phyloP scores from a whole-genome alignment of 2,113 vertebrate genomes.

The Dipodomys ordii region DNA sequence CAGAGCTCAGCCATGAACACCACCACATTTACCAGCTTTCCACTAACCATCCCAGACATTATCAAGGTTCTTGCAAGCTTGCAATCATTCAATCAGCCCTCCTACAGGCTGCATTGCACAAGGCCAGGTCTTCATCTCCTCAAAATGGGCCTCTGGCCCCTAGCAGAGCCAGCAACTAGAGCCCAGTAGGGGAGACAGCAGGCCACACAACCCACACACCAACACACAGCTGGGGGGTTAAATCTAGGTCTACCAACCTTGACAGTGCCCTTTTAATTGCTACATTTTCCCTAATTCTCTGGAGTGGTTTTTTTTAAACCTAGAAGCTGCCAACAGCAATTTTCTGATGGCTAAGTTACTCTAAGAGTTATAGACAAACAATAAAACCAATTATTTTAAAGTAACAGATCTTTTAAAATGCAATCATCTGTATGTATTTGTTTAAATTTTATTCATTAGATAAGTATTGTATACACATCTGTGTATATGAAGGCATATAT shows the following conservation, averaged over 20 bases:
- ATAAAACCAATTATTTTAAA: slow-evolving; percentile 54
- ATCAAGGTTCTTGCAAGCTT: not conserved
- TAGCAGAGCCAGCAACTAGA: not conserved
- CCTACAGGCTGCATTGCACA: not conserved
- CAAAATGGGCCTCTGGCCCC: not conserved
- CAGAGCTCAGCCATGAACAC: not conserved
- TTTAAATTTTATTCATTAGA: not conserved
- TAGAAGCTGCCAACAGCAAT: slow-evolving; percentile 39
- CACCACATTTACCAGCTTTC: not conserved
- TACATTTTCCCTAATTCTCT: slow-evolving; percentile 50
- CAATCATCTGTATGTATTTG: slow-evolving; percentile 1
- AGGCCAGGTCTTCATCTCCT: not conserved
- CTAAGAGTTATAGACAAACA: slow-evolving; percentile 50
- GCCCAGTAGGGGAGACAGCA: not conserved
- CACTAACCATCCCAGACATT: not conserved
- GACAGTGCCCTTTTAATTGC: slow-evolving; percentile 57
- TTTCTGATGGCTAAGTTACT: slow-evolving; percentile 59
- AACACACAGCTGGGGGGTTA: slow-evolving; percentile 61
- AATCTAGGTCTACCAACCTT: slow-evolving; percentile 56
- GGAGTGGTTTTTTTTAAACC: not conserved
- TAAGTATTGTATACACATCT: not conserved
- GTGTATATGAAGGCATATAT: not conserved
- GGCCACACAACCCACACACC: not conserved
- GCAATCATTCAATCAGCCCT: not conserved
- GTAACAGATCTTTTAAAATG: slow-evolving; percentile 35